Evolutionary conservation across 2,888 invertebrate species (phyloP).

Genomic region (Sphinx pinastri): DNA sequence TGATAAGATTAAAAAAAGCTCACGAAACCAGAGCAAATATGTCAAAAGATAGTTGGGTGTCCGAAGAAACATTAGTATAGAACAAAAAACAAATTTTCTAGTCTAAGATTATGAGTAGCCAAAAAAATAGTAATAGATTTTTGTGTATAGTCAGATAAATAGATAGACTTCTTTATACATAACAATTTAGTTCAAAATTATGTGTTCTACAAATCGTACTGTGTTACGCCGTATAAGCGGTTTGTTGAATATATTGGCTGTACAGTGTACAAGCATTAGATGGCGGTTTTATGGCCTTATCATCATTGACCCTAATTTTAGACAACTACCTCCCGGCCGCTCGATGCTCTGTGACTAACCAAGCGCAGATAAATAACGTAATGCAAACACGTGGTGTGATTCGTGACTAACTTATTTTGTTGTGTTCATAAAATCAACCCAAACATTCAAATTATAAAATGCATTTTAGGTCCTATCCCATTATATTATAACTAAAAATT

Average conservation of each 20-base stretch:
- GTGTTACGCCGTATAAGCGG: slow-evolving; percentile 1
- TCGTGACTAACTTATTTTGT: background rate
- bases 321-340: slow-evolving; percentile 51
- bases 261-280: slow-evolving; percentile 43
- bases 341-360: slow-evolving; percentile 37
- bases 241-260: slow-evolving; percentile 32
- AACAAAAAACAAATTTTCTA: background rate
- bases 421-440: background rate
- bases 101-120: too few relatives aligned
- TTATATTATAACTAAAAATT: too few relatives aligned
- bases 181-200: too few relatives aligned
- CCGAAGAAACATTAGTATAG: background rate
- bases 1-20: slow-evolving; percentile 24
- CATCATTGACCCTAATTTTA: slow-evolving; percentile 79
- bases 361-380: slow-evolving; percentile 22
- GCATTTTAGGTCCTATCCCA: too few relatives aligned
- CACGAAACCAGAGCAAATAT: slow-evolving; percentile 16
- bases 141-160: too few relatives aligned
- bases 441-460: too few relatives aligned
- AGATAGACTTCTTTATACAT: too few relatives aligned
- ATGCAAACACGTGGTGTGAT: slow-evolving; percentile 24
- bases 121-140: too few relatives aligned
- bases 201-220: background rate
- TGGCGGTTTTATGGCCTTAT: slow-evolving; percentile 65
- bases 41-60: slow-evolving; percentile 13